These are phyloP conservation scores for Leuciscus idus DNA, from an alignment of 2,113 vertebrate species.

Conservation along the genomic window DNA sequence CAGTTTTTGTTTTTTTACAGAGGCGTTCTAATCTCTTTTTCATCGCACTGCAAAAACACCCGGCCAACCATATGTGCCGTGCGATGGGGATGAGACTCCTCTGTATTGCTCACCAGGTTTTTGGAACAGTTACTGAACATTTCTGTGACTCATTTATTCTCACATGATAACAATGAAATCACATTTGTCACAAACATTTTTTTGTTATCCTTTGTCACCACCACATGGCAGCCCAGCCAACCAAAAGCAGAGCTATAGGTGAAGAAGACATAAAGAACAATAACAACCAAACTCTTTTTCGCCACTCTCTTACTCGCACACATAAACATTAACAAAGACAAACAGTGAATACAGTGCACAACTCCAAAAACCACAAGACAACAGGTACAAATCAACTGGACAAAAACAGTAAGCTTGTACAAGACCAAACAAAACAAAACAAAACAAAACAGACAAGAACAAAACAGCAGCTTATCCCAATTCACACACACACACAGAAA, in stretches of 20 bases:
- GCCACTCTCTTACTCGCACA: neutral
- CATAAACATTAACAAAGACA: conserved; percentile 32
- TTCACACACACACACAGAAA: conserved; percentile 4
- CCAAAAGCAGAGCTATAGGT: conserved; percentile 43
- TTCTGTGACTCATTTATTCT: neutral
- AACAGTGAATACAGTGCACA: conserved; percentile 17
- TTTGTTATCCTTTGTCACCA: conserved; percentile 25
- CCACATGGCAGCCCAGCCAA: conserved; percentile 53
- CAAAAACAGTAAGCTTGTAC: conserved; percentile 58
- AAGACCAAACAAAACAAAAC: conserved; percentile 24
- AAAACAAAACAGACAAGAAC: neutral
- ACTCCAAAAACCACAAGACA: conserved; percentile 22
- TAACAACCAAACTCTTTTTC: neutral
- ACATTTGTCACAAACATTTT: neutral
- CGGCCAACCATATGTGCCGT: too few relatives aligned
- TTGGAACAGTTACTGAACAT: neutral
- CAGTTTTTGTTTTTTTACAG: too few relatives aligned
- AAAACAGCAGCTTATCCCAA: neutral
- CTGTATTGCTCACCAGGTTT: neutral
- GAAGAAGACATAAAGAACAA: neutral
- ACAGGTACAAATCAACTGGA: conserved; percentile 19
- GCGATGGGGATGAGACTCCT: too few relatives aligned
- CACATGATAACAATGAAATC: neutral
- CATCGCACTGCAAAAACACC: too few relatives aligned
- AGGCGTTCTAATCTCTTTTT: too few relatives aligned